phyloP scores from a whole-genome alignment of 92 coral and sea anemone genomes.

The Paramuricea clavata region DNA sequence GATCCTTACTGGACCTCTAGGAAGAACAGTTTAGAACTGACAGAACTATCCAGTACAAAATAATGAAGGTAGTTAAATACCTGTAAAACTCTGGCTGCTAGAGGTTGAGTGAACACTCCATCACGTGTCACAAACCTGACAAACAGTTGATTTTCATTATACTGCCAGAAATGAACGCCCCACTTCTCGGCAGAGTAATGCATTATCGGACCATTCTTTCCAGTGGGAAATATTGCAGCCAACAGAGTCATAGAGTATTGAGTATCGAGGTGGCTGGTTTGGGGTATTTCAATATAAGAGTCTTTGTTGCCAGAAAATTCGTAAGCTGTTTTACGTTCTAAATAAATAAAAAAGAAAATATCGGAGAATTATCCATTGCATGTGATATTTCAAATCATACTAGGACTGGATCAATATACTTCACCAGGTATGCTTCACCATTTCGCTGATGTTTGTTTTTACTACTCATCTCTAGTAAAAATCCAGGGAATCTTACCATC shows the following conservation, averaged over 20 bases:
- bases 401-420: too few species aligned
- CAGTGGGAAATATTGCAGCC: conserved; percentile 92
- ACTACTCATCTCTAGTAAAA: background rate
- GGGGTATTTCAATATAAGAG: conserved; percentile 93
- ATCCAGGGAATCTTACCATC: conserved; percentile 71
- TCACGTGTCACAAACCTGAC: conserved; percentile 94
- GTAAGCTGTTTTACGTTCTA: conserved; percentile 81
- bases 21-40: too few species aligned
- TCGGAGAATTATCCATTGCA: background rate
- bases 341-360: background rate
- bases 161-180: conserved; percentile 99
- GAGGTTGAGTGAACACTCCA: conserved; percentile 95
- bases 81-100: conserved; percentile 95
- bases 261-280: conserved; percentile 81
- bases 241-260: conserved; percentile 91
- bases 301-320: conserved; percentile 84
- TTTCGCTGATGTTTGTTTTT: background rate
- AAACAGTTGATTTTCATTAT: conserved; percentile 88
- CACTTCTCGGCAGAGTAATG: conserved; percentile 91
- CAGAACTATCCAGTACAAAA: background rate
- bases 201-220: conserved; percentile 91
- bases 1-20: too few species aligned
- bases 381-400: too few species aligned
- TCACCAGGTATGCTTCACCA: background rate
- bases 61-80: conserved; percentile 37